Percentiles rank a stretch among this genome's conserved stretches.
Evolutionary conservation across 2,797 vertebrate species (phyloP).

Genomic region (Sebastes vulpes): DNA sequence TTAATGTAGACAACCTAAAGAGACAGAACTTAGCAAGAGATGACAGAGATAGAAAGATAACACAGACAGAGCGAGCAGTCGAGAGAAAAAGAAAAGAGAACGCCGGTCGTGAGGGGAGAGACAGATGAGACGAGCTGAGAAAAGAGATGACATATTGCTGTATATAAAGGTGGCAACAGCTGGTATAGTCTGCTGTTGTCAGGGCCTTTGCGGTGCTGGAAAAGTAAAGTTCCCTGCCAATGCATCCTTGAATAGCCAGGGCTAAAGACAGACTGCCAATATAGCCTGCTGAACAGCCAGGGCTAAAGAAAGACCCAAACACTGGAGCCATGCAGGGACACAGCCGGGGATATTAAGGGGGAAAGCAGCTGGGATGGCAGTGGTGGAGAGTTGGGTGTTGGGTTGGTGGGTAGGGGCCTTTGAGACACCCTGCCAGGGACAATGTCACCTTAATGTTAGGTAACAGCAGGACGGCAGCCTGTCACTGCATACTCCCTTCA

Average conservation of each 20-base stretch:
- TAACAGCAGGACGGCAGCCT: constrained; percentile 47
- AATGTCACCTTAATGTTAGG: constrained; percentile 71
- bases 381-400: not conserved
- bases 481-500: constrained; percentile 13
- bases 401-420: constrained; percentile 38
- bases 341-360: constrained; percentile 19
- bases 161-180: constrained; percentile 74
- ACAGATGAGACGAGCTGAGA: constrained; percentile 55
- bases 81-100: not conserved
- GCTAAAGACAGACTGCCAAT: constrained; percentile 56
- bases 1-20: constrained; percentile 46
- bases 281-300: constrained; percentile 16
- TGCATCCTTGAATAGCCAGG: constrained; percentile 62
- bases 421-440: constrained; percentile 59
- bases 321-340: constrained; percentile 53
- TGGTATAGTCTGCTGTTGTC: constrained; percentile 68
- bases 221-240: constrained; percentile 56
- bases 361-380: constrained; percentile 49
- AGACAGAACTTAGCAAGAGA: constrained; percentile 24
- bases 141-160: constrained; percentile 63
- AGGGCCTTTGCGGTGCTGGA: constrained; percentile 32
- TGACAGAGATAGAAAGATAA: constrained; percentile 54
- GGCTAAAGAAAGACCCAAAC: constrained; percentile 69
- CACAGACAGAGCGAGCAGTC: constrained; percentile 1
- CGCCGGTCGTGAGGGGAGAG: not conserved